Conservation (phyloP, 2,888 invertebrate genomes). For the Campoplex nolae region DNA sequence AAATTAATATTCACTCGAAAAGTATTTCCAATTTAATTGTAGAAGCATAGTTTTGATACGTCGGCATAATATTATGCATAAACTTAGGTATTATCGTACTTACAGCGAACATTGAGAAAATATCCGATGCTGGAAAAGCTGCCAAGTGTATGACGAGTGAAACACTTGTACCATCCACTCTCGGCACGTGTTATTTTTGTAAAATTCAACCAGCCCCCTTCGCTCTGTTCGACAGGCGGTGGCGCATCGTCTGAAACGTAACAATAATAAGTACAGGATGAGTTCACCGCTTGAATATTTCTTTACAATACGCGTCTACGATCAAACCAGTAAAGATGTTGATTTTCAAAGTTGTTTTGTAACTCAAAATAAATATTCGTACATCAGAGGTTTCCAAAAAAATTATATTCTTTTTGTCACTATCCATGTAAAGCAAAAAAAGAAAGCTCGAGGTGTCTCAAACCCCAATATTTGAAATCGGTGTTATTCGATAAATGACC, state of each 20-base stretch:
- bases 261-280: not conserved
- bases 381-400: not conserved
- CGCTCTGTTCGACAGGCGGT: conserved; percentile 88
- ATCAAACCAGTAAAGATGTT: not conserved
- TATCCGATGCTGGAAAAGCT: conserved; percentile 96
- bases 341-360: not conserved
- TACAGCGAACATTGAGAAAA: conserved; percentile 94
- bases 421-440: no score
- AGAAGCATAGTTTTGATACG: not conserved
- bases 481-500: not conserved
- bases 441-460: not conserved
- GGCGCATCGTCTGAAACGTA: conserved; percentile 82
- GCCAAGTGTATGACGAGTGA: conserved; percentile 92
- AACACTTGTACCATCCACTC: conserved; percentile 97
- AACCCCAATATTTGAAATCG: not conserved
- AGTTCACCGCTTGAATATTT: not conserved
- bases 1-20: not conserved
- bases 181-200: conserved; percentile 91
- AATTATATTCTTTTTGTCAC: not conserved
- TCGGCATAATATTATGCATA: not conserved
- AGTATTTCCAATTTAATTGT: not conserved
- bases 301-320: not conserved
- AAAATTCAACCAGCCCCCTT: conserved; percentile 94
- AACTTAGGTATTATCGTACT: conserved; percentile 85
- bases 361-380: not conserved